These are phyloP conservation scores for Heloderma charlesbogerti DNA, from an alignment of 2,113 vertebrate genomes.

Conservation along the genomic window DNA sequence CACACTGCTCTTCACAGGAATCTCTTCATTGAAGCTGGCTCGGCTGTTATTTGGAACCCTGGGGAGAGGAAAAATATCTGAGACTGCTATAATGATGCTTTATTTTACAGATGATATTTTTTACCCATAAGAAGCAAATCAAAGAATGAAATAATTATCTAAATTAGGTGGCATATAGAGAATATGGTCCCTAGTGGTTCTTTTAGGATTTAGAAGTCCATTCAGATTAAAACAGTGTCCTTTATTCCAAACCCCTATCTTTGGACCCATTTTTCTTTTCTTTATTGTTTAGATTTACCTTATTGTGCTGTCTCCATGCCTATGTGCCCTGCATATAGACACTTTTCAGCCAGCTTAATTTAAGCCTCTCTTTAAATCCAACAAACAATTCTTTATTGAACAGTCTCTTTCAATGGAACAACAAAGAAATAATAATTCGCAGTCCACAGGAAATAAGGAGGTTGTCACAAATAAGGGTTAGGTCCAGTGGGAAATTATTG, in stretches of 20 bases:
- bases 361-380: too few species aligned
- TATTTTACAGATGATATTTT: slow-evolving; percentile 15
- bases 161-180: not conserved
- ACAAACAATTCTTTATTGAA: too few species aligned
- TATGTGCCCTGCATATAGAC: too few species aligned
- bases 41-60: slow-evolving; percentile 26
- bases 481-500: too few species aligned
- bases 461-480: too few species aligned
- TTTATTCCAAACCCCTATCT: not conserved
- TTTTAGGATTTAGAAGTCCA: not conserved
- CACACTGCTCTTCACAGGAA: slow-evolving; percentile 24
- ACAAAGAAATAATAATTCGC: too few species aligned
- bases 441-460: too few species aligned
- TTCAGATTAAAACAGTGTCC: not conserved
- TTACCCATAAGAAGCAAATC: not conserved
- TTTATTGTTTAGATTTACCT: not conserved
- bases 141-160: slow-evolving; percentile 18
- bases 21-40: slow-evolving; percentile 37
- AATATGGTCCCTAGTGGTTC: slow-evolving; percentile 9
- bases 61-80: not conserved
- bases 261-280: not conserved
- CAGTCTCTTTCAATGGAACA: too few species aligned
- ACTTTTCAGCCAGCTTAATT: too few species aligned
- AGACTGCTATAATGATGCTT: slow-evolving; percentile 3
- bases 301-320: too few species aligned